Conservation (phyloP, 30 jellyfish, hydroid and myxozoan species). For the Chironex yamaguchii region DNA sequence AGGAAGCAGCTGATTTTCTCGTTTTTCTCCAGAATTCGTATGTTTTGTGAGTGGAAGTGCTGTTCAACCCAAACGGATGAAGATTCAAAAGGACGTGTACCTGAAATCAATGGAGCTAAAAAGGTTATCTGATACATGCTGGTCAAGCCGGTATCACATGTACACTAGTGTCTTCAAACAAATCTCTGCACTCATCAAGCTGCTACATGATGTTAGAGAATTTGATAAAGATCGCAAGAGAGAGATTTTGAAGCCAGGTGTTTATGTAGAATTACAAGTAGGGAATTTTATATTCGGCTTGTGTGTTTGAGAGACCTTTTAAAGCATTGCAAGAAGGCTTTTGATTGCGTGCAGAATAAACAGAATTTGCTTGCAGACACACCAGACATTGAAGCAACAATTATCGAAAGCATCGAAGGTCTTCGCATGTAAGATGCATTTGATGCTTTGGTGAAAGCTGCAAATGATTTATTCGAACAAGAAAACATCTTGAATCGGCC, state of each 20-base stretch:
- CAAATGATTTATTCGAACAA: no score
- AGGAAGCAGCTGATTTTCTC: conserved; percentile 9
- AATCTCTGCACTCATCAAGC: no score
- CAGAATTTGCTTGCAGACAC: background rate
- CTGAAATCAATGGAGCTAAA: no score
- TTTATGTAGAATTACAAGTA: background rate
- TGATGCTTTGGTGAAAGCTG: no score
- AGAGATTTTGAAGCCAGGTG: conserved; percentile 25
- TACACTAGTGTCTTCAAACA: no score
- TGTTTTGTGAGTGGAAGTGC: conserved; percentile 49
- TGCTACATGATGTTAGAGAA: no score
- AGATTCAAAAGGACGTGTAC: conserved; percentile 33
- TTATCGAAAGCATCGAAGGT: no score
- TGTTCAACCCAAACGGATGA: conserved; percentile 29
- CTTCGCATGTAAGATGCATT: no score
- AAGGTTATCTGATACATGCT: conserved; percentile 64
- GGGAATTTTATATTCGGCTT: conserved; percentile 20
- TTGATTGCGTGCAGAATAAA: conserved; percentile 21
- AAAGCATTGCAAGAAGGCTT: background rate
- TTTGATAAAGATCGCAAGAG: conserved; percentile 1
- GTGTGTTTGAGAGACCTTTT: conserved; percentile 11
- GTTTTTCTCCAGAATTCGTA: conserved; percentile 23
- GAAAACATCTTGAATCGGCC: no score
- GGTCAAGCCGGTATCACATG: conserved; percentile 72
- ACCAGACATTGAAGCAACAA: no score